A percentile compares a stretch with the other conserved stretches of the same genome.
These are phyloP conservation scores for Belonocnema kinseyi DNA, from an alignment of 1,140 invertebrate species.

Conservation along the genomic window DNA sequence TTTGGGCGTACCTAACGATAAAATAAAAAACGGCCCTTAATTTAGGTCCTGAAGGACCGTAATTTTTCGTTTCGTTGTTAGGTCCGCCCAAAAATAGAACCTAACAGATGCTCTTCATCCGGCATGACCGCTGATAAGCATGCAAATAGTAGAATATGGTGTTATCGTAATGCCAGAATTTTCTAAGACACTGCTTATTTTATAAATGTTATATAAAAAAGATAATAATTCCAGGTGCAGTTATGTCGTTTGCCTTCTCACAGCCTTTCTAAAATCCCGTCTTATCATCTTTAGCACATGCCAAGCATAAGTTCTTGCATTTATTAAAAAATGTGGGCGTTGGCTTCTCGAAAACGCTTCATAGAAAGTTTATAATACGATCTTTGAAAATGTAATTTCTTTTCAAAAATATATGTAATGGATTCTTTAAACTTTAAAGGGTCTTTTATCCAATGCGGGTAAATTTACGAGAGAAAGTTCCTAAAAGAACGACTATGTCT, in stretches of 20 bases:
- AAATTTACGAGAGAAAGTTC: slow-evolving; percentile 16
- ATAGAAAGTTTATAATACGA: neutral
- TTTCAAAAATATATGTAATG: neutral
- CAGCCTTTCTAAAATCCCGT: slow-evolving; percentile 70
- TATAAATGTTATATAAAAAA: slow-evolving; percentile 14
- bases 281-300: slow-evolving; percentile 40
- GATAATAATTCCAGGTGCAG: slow-evolving; percentile 66
- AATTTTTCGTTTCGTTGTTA: too few relatives aligned
- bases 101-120: too few relatives aligned
- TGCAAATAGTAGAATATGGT: too few relatives aligned
- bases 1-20: too few relatives aligned
- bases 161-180: too few relatives aligned
- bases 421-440: slow-evolving; percentile 13
- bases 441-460: neutral
- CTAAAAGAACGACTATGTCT: slow-evolving; percentile 12
- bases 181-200: too few relatives aligned
- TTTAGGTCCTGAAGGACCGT: too few relatives aligned
- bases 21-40: too few relatives aligned
- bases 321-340: slow-evolving; percentile 8
- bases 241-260: slow-evolving; percentile 73
- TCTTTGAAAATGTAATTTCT: neutral
- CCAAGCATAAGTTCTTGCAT: neutral
- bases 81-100: too few relatives aligned
- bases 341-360: neutral
- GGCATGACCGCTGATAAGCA: too few relatives aligned